Evolutionary conservation across 2,113 vertebrate genomes (phyloP).

Genomic region (Coryphaenoides rupestris): DNA sequence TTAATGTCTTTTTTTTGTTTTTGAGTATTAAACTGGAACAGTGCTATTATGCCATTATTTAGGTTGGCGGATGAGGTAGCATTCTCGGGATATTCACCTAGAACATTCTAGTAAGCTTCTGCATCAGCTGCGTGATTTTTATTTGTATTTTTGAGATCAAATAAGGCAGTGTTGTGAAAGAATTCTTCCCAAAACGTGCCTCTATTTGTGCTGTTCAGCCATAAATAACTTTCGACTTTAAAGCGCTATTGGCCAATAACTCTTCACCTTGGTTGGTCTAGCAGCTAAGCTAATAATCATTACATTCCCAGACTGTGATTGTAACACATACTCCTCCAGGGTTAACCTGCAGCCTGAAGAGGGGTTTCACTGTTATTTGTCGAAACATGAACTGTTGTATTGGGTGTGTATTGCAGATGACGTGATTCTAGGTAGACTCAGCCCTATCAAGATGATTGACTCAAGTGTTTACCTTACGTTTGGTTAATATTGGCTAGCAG

Average conservation of each 20-base stretch:
- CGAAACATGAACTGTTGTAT: neutral
- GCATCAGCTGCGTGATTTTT: slow-evolving; percentile 38
- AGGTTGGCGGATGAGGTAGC: slow-evolving; percentile 48
- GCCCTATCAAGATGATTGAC: slow-evolving; percentile 14
- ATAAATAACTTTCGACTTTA: slow-evolving; percentile 36
- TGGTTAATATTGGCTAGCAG: slow-evolving; percentile 14
- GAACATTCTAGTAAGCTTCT: slow-evolving; percentile 14
- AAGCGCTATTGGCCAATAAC: no score
- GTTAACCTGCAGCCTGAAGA: slow-evolving; percentile 9
- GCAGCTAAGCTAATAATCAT: slow-evolving; percentile 47
- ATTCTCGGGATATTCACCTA: slow-evolving; percentile 44
- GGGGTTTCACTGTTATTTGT: slow-evolving; percentile 18
- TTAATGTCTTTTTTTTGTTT: slow-evolving; percentile 38
- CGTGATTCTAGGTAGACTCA: slow-evolving; percentile 19
- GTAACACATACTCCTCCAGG: slow-evolving; percentile 30
- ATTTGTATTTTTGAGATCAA: slow-evolving; percentile 26
- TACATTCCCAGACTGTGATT: slow-evolving; percentile 71
- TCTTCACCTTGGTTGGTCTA: slow-evolving; percentile 22
- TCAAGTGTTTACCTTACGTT: slow-evolving; percentile 33
- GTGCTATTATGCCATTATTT: slow-evolving; percentile 55
- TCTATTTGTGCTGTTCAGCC: slow-evolving; percentile 41
- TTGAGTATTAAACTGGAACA: slow-evolving; percentile 38
- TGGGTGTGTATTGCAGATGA: no score
- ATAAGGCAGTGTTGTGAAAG: slow-evolving; percentile 32
- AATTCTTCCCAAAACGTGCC: slow-evolving; percentile 53